Base-by-base conservation (phyloP, 92 coral and sea anemone species). In the Palythoa caribaeorum region DNA sequence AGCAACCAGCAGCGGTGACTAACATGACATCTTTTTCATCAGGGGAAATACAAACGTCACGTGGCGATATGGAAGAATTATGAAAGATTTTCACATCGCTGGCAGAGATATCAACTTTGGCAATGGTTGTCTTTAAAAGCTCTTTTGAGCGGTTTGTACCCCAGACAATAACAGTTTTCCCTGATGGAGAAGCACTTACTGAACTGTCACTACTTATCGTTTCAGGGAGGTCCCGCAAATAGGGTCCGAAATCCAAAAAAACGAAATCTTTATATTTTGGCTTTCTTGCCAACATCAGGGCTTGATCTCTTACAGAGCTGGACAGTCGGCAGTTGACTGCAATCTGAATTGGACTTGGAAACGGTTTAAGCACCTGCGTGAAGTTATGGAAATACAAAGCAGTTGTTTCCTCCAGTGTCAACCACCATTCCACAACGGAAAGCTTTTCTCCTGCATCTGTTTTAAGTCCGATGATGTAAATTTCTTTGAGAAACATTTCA, bases 211-310 rank as follows among this genome's bases (percentile, higher is more conserved):
- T 77, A 40, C 10, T 77, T 77, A 77, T 53, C 1, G 66, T 51
- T 77, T 44, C 44, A 77, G 81, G 81, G 80, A 77, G 80, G 60
- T 77, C 63, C 81, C 39, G 28, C 3, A 19, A 13, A 8, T 77
- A 38, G 35, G 66, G 81, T n/a, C n/a, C n/a, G n/a, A n/a, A n/a
- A n/a, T n/a, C n/a, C n/a, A n/a, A n/a, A n/a, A 77, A 77, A 55
- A 9, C 38, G 10, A 19, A 77, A 53, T 77, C 15, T 52, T 77
- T 28, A 55, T 77, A 77, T 36, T 77, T 77, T 11, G 81, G 65
- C 20, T 1, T 53, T 48, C 10, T 14, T 6, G 81, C 81, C 60
- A 77, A 77, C 17, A 53, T 19, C 20, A 20, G 52, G 9, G 81
- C 20, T 77, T 77, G 20, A 16, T 21, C n/a, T 38, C 66, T 77